phyloP scores from a whole-genome alignment of 1,140 invertebrate species.

The Bilobella aurantiaca region DNA sequence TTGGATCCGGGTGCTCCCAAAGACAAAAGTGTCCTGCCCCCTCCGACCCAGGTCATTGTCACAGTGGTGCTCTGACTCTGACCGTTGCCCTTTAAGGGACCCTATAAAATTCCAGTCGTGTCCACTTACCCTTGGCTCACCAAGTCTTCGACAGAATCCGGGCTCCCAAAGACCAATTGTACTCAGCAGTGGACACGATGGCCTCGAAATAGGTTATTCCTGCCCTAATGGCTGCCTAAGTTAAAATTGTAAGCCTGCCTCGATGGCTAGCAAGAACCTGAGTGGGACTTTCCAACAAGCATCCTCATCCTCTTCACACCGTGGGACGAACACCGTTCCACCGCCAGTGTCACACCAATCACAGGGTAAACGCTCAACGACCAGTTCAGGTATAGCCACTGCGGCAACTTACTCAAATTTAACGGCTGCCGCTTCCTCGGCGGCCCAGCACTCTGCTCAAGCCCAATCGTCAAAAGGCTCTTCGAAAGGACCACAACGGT shows the following conservation, averaged over 20 bases:
- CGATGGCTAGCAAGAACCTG: constrained; percentile 12
- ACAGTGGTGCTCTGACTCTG: no score
- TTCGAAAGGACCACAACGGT: background rate
- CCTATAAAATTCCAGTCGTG: no score
- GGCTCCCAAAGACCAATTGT: no score
- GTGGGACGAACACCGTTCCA: no score
- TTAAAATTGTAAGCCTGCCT: background rate
- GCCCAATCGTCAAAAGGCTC: background rate
- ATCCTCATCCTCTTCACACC: no score
- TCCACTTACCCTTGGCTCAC: no score
- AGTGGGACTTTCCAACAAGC: background rate
- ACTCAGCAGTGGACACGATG: no score
- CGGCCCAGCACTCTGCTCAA: background rate
- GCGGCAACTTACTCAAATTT: constrained; percentile 4
- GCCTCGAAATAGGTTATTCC: no score
- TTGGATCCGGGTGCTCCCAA: background rate
- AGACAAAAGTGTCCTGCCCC: background rate
- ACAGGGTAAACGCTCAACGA: background rate
- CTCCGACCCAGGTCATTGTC: background rate
- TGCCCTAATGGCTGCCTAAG: no score
- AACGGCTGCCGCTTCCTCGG: background rate
- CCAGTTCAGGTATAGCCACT: background rate
- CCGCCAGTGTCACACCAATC: no score
- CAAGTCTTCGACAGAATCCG: no score
- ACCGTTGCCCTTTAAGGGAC: no score